A percentile compares a stretch with the other conserved stretches of the same genome.
Conservation (phyloP, 2,113 vertebrate species). For the Anarrhichthys ocellatus region DNA sequence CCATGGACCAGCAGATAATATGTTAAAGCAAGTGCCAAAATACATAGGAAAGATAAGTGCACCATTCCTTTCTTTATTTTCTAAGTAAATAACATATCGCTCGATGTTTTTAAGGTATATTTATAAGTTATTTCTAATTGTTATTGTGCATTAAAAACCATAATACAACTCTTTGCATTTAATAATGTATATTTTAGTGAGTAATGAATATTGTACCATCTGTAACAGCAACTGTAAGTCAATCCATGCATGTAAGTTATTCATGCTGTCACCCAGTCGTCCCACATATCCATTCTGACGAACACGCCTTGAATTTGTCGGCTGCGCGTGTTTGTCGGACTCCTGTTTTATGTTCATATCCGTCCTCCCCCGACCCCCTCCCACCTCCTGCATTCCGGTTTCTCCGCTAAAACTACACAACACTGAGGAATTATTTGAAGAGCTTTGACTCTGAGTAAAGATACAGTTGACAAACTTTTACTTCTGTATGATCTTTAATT, state of each 20-base stretch:
- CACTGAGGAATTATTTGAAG: not conserved
- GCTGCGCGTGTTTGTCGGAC: constrained; percentile 48
- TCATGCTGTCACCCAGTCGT: constrained; percentile 68
- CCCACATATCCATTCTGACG: constrained; percentile 66
- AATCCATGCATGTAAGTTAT: constrained; percentile 78
- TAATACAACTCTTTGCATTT: constrained; percentile 36
- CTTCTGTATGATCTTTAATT: not conserved
- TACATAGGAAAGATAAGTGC: not conserved
- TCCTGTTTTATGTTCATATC: constrained; percentile 36
- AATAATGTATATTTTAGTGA: constrained; percentile 43
- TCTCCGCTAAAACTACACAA: constrained; percentile 11
- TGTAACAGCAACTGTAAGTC: constrained; percentile 65
- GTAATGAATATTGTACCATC: constrained; percentile 58
- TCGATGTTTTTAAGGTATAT: not conserved
- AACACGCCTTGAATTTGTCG: constrained; percentile 51
- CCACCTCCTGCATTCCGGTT: constrained; percentile 19
- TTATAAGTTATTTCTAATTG: not conserved
- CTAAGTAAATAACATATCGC: not conserved
- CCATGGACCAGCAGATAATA: not conserved
- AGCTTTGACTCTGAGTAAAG: not conserved
- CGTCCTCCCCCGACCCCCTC: too few relatives aligned
- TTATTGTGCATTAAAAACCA: constrained; percentile 26
- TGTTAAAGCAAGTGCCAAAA: not conserved
- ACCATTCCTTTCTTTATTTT: not conserved
- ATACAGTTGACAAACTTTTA: not conserved